Base-by-base conservation (phyloP, 1,140 invertebrate genomes). In the Drosophila ambigua region DNA sequence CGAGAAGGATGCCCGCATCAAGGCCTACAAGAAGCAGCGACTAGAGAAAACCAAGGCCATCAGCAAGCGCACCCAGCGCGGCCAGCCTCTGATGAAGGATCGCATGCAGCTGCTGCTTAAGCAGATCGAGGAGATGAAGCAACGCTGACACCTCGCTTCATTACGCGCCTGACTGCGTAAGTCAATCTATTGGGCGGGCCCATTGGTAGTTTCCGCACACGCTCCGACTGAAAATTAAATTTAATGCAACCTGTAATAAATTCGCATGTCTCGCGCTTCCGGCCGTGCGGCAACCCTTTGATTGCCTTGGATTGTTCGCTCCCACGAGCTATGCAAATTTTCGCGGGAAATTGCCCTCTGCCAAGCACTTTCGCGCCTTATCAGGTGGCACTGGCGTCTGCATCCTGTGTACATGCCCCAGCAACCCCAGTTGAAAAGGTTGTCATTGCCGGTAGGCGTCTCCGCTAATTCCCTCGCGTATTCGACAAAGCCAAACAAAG, bases 241-340 rank as follows among this genome's bases (percentile, higher is more conserved):
- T 79, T 90, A 83, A 90, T 90, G 82, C 64, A 80, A 90, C 79
- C 88, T 83, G 79, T 82, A 90, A 90, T 90, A 90, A 90, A 90
- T 90, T 90, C 82, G 68, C 76, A 80, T 85, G 79, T 72, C 69
- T 63, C 53, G 53, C 24, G 44, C 72, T 71, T 87, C 83, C 83
- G 83, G 71, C 49, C 73, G 78, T 87, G 78, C 69, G 65, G 51
- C 83, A 87, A 87, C 83, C 83, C 83, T 87, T 87, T 73, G 76
- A 76, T 79, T 72, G 48, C 4, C 11, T 39, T 11, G 3, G 35
- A 39, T 50, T 50, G 45, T n/a, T 45, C 62, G 59, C 64, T 49
- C 48, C 5, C 6, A 7, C 35, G 9, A 16, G 24, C 28, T 87
- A 90, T 90, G 85, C 78, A 90, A 90, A 90, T 90, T 85, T 15